Percentiles rank a stretch among this genome's conserved stretches.
These are phyloP conservation scores for Drosophila prolongata DNA, from an alignment of 2,888 invertebrate species.

Conservation along the genomic window DNA sequence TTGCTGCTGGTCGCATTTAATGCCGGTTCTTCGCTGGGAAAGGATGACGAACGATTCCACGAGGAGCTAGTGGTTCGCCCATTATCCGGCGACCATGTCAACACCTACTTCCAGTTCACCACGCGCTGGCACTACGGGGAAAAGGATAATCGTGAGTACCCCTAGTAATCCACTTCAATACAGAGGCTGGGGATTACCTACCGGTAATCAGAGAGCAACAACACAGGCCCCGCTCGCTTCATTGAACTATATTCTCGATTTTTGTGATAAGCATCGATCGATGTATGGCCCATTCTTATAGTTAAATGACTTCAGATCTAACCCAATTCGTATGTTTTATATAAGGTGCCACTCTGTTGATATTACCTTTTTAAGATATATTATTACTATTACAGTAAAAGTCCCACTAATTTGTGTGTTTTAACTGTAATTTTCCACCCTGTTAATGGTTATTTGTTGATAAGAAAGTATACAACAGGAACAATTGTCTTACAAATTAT, in stretches of 20 bases:
- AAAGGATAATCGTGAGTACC: slow-evolving; percentile 87
- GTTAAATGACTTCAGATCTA: too few species aligned
- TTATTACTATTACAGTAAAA: too few species aligned
- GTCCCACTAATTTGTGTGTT: too few species aligned
- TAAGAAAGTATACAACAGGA: too few species aligned
- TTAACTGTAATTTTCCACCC: too few species aligned
- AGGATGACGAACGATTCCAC: slow-evolving; percentile 88
- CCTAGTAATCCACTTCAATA: background rate
- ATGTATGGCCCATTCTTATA: too few species aligned
- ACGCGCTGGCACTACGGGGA: slow-evolving; percentile 89
- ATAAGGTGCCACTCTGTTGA: too few species aligned
- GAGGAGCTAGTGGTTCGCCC: slow-evolving; percentile 96
- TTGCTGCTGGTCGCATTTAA: slow-evolving; percentile 7
- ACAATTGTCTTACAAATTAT: too few species aligned
- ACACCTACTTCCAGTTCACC: slow-evolving; percentile 96
- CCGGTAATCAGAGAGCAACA: background rate
- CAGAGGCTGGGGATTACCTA: background rate
- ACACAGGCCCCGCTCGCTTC: background rate
- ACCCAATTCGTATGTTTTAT: too few species aligned
- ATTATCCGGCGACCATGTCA: slow-evolving; percentile 92
- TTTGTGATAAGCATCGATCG: too few species aligned
- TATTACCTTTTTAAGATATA: too few species aligned
- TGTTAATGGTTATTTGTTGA: too few species aligned
- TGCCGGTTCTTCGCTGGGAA: slow-evolving; percentile 9
- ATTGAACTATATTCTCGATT: background rate